Percentiles rank a stretch among this genome's conserved stretches.
Evolutionary conservation across 2,888 invertebrate genomes (phyloP).

Genomic region (Reticulitermes lucifugus): DNA sequence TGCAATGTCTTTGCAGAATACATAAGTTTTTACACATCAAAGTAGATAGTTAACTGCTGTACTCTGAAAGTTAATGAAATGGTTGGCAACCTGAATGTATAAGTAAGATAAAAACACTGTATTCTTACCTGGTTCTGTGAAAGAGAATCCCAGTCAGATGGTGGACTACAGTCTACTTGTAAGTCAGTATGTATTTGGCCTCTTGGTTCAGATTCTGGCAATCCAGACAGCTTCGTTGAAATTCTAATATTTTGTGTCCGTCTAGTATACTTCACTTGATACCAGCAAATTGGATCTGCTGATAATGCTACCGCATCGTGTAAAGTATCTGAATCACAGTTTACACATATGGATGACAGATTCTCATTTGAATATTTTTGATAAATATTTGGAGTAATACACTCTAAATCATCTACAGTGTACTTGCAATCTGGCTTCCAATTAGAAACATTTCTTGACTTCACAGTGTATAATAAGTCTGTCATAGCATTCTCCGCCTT

Average conservation of each 20-base stretch:
- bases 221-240: neutral
- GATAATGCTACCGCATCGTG: neutral
- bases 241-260: neutral
- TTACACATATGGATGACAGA: neutral
- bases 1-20: no score
- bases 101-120: neutral
- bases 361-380: neutral
- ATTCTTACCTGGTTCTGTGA: neutral
- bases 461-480: neutral
- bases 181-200: neutral
- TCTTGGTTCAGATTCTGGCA: neutral
- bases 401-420: no score
- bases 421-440: no score
- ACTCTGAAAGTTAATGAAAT: no score
- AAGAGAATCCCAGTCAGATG: neutral
- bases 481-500: neutral
- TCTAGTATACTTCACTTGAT: neutral
- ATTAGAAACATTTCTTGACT: neutral
- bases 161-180: neutral
- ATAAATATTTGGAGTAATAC: no score
- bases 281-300: neutral
- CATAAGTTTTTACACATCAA: no score
- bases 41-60: no score
- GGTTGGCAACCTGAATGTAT: neutral
- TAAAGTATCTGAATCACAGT: neutral